Evolutionary conservation across 1,140 invertebrate species (phyloP), one percentile per base, ranked within the genome.

Genomic region (Drosophila rufa): DNA sequence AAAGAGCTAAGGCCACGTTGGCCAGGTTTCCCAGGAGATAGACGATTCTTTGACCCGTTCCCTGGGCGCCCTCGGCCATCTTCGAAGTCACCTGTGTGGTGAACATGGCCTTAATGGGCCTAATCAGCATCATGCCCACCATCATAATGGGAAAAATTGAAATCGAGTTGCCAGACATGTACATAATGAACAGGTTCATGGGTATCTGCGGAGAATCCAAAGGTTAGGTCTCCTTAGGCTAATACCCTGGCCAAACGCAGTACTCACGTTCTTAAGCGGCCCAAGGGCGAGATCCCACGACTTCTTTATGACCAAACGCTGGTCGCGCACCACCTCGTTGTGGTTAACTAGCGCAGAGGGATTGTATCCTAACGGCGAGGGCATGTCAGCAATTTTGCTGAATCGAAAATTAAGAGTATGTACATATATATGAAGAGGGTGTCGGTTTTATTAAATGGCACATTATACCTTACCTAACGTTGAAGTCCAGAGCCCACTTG

Each of bases 91-190:
- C 95, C 92, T 98, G 96, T 61, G 98, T 96, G 3, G 97, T 94
- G 92, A 99, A 98, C 19, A 99, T 94, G 9, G 98, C 98, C 94
- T 99, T 99, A 3, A 99, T 96, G 15, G 98, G 98, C 78, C 98
- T 94, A 68, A 99, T 96, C 74, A 99, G 97, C 92, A 99, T 95
- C 99, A 99, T 99, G 42, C 98, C 98, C 19, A 99, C 98, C 99
- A 99, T 99, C 99, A 99, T 99, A n/a, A 99, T 99, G 2, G 99
- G 99, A 91, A 99, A 99, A 78, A 99, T 99, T 1, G 98, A 99
- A 86, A 99, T 99, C 0, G 98, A 99, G 93, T 98, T 99, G 42
- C 99, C 99, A 62, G 99, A 97, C 99, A 99, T 99, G 93, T 99
- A 99, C 98, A 99, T 99, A 50, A 99, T 98, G 90, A 99, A 99